Evolutionary conservation across 2,888 invertebrate genomes (phyloP), one percentile per base, ranked within the genome.

Genomic region (Empis livida): DNA sequence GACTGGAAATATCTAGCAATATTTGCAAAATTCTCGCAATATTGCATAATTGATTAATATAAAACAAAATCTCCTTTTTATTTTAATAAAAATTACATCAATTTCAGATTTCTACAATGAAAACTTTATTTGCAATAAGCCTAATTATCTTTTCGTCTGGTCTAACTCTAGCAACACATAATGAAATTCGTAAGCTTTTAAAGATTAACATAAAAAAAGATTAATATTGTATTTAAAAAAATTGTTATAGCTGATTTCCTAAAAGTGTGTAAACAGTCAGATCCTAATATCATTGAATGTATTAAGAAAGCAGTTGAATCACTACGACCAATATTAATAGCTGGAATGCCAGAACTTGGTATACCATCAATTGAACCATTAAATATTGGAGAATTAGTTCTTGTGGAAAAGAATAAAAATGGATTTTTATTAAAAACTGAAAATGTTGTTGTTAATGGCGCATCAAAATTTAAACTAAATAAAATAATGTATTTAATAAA

Each of bases 331-430:
- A 70, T 77, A 49, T 63, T 87, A 30, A 67, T 68, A 0, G 60
- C 70, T 6, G 87, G 86, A 10, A 80, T 87, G 35, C 74, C 78
- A 1, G 80, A 80, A 57, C 64, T 85, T 9, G 73, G 75, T 27
- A 76, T 85, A 11, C 85, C 85, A 1, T 70, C 78, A 0, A 68
- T 84, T 55, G 86, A 87, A 52, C 87, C 87, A 0, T 75, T 87
- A 49, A 67, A 64, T 20, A 73, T 87, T 11, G 81, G 84, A 0
- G 76, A 79, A 31, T 68, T 84, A 45, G 76, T 76, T 49, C 76
- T 86, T 44, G 76, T 80, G 59, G 77, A 84, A 53, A 78, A 78
- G 1, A 59, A 67, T 20, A 48, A 47, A 1, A 48, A 44, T 11
- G 65, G 66, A 3, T 55, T 66, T 5, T 63, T 60, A 23, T 62